Conservation (phyloP, 2,113 vertebrate species). For the Chloropsis hardwickii region DNA sequence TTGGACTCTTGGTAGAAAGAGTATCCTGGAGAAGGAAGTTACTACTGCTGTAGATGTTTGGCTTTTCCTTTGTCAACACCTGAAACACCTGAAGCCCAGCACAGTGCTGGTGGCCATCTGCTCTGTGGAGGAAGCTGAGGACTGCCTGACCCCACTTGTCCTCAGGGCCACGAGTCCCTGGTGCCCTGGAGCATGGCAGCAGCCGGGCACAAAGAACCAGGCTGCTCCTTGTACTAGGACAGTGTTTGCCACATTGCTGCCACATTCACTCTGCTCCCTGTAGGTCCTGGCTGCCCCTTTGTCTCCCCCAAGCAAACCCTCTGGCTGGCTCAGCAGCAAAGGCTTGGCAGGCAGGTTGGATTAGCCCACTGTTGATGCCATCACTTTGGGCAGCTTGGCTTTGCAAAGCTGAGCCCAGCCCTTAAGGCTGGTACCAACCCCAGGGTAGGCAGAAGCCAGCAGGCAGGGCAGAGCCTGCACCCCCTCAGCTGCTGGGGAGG, state of each 20-base stretch:
- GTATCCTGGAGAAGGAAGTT: background rate
- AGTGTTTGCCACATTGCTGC: background rate
- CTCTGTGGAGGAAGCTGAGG: background rate
- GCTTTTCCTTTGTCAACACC: background rate
- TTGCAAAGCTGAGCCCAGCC: background rate
- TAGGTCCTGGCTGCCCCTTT: background rate
- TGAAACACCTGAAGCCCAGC: background rate
- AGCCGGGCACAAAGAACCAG: background rate
- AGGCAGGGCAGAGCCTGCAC: background rate
- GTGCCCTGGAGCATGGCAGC: background rate
- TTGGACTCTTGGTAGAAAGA: background rate
- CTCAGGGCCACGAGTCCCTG: background rate
- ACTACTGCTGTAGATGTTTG: fast-evolving
- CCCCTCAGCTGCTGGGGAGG: background rate
- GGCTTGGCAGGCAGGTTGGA: background rate
- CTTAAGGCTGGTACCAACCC: background rate
- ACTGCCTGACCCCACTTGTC: background rate
- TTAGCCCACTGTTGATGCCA: background rate
- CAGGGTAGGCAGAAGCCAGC: background rate
- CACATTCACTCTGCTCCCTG: background rate
- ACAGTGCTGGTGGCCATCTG: fast-evolving
- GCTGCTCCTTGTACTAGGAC: background rate
- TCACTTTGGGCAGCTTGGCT: background rate
- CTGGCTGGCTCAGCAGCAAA: background rate
- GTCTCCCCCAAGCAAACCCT: background rate